These are phyloP conservation scores for Xanthorhoe spadicearia DNA, from an alignment of 2,888 invertebrate species.

Conservation along the genomic window DNA sequence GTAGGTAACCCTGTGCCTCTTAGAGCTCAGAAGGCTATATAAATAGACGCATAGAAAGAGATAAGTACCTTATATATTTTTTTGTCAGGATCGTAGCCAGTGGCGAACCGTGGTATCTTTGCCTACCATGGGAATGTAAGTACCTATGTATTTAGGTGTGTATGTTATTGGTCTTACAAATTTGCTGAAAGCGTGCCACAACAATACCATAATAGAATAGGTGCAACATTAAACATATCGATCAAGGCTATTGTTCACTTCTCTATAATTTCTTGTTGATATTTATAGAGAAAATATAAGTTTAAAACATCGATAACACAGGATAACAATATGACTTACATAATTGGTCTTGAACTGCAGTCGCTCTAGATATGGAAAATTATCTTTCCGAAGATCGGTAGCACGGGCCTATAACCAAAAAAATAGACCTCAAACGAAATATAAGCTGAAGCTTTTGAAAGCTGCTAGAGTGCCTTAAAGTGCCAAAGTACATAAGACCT, in stretches of 20 bases:
- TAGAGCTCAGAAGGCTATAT: too few species aligned
- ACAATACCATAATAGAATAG: background rate
- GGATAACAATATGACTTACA: slow-evolving; percentile 27
- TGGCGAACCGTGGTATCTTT: too few species aligned
- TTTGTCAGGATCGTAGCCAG: too few species aligned
- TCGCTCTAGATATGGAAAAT: slow-evolving; percentile 33
- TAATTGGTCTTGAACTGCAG: slow-evolving; percentile 29
- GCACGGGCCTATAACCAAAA: slow-evolving; percentile 38
- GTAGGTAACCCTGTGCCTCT: too few species aligned
- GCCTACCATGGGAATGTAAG: too few species aligned
- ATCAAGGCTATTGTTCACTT: background rate
- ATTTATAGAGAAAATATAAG: background rate
- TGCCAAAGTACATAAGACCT: too few species aligned
- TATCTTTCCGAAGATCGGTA: slow-evolving; percentile 33
- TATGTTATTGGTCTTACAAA: background rate
- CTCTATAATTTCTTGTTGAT: background rate
- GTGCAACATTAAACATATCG: background rate
- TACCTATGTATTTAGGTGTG: background rate
- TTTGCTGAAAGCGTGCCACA: background rate
- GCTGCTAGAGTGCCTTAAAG: background rate
- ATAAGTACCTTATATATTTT: too few species aligned
- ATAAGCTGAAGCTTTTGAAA: background rate
- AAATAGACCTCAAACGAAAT: slow-evolving; percentile 28
- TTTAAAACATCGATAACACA: slow-evolving; percentile 22
- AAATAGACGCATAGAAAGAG: too few species aligned